phyloP scores from a whole-genome alignment of 2,888 invertebrate species.

The Tenthredo mesomela region DNA sequence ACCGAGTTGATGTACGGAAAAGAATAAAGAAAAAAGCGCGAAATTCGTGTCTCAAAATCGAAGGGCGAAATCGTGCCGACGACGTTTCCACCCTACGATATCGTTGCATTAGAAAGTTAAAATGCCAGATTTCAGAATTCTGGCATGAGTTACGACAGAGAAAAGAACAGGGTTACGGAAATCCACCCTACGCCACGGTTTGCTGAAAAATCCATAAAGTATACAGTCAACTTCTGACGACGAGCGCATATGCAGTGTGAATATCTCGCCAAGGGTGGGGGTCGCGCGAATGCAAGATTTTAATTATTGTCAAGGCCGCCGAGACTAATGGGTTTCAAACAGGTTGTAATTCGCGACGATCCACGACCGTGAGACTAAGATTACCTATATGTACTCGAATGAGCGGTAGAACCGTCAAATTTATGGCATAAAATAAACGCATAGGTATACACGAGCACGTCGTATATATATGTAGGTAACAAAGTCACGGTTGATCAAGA shows the following conservation, averaged over 20 bases:
- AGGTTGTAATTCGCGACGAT: conserved; percentile 41
- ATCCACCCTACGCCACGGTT: background rate
- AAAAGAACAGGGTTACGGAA: background rate
- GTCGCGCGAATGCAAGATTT: conserved; percentile 19
- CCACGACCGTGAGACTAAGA: background rate
- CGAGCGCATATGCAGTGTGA: background rate
- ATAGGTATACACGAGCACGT: background rate
- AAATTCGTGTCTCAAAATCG: background rate
- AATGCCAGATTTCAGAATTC: too few species aligned
- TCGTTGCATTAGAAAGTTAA: background rate
- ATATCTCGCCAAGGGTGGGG: conserved; percentile 8
- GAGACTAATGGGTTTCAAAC: conserved; percentile 36
- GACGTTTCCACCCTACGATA: background rate
- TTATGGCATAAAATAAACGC: background rate
- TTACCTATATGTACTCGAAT: background rate
- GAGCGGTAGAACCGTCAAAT: conserved; percentile 32
- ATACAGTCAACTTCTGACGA: background rate
- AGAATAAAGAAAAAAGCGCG: background rate
- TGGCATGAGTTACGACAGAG: background rate
- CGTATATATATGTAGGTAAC: conserved; percentile 12
- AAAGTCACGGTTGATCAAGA: conserved; percentile 33
- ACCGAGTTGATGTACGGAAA: conserved; percentile 5
- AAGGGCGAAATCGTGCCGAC: background rate
- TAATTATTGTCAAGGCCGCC: conserved; percentile 46
- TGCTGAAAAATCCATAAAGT: background rate